Evolutionary conservation across 2,797 vertebrate species (phyloP).

Genomic region (Tamandua tetradactyla): DNA sequence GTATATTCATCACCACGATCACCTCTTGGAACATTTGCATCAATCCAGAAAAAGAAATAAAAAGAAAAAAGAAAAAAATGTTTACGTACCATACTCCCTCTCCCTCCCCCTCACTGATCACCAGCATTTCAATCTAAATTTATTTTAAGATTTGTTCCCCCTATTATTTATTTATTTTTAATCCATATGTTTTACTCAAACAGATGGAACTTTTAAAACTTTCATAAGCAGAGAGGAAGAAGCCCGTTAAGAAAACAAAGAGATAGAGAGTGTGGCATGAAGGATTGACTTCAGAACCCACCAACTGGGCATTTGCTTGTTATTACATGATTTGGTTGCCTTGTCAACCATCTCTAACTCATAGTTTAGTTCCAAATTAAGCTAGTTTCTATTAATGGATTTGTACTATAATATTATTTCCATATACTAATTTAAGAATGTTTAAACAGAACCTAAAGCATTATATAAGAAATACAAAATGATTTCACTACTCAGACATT

Average conservation of each 20-base stretch:
- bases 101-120: no score
- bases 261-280: not conserved
- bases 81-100: no score
- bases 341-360: not conserved
- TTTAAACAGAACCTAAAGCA: not conserved
- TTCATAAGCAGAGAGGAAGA: not conserved
- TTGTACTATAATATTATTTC: not conserved
- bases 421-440: not conserved
- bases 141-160: no score
- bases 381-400: not conserved
- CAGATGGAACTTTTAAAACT: not conserved
- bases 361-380: not conserved
- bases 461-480: not conserved
- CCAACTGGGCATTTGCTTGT: not conserved
- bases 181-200: no score
- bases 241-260: not conserved
- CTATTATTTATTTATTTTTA: no score
- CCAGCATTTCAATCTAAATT: no score
- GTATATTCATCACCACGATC: no score
- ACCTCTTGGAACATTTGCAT: no score
- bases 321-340: not conserved
- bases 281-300: not conserved
- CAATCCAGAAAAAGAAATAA: no score
- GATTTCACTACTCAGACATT: not conserved
- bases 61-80: no score